Conservation (phyloP, 2,113 vertebrate species). For the Passer montanus region DNA sequence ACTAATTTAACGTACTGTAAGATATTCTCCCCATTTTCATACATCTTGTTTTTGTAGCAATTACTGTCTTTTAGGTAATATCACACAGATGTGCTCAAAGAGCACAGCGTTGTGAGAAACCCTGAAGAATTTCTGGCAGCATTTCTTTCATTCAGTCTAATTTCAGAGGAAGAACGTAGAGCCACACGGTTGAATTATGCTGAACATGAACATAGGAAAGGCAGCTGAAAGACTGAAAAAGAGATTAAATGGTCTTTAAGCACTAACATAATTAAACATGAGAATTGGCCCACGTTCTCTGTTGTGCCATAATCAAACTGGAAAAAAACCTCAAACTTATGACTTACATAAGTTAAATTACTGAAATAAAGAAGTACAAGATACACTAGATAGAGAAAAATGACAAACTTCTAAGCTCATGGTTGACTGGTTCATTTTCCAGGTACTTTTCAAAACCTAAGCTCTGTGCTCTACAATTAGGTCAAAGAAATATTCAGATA, state of each 20-base stretch:
- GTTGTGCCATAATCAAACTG: background rate
- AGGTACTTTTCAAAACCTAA: background rate
- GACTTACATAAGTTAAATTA: background rate
- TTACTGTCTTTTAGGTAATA: constrained; percentile 12
- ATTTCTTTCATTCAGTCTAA: background rate
- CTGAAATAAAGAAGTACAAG: background rate
- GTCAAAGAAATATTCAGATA: background rate
- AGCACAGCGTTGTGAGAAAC: background rate
- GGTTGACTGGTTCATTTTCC: background rate
- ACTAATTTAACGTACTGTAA: background rate
- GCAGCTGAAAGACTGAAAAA: background rate
- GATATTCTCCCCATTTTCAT: background rate
- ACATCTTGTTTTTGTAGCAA: background rate
- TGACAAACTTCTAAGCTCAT: background rate
- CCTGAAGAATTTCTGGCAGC: background rate
- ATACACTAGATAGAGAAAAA: background rate
- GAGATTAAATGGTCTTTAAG: background rate
- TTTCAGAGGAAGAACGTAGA: background rate
- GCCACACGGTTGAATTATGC: background rate
- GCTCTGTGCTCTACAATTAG: background rate
- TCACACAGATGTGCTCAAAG: background rate
- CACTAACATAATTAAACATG: background rate
- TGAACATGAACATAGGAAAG: background rate
- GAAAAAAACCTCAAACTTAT: background rate
- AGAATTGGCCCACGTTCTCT: background rate